Evolutionary conservation across 2,888 invertebrate genomes (phyloP).

Genomic region (Trichopoda pennipes): DNA sequence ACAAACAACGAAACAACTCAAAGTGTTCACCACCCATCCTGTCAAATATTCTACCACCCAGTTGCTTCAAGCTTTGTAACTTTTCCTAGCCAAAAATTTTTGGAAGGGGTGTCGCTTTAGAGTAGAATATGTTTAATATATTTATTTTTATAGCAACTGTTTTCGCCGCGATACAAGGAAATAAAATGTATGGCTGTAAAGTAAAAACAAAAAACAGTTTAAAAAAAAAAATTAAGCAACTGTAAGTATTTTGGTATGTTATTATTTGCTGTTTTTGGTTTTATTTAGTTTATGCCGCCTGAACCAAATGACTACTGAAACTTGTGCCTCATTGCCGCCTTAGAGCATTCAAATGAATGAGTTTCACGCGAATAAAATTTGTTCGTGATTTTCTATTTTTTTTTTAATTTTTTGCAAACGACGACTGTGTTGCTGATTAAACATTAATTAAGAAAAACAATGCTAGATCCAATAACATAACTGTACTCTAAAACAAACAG

Average conservation of each 20-base stretch:
- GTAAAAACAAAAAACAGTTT: constrained; percentile 8
- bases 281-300: constrained; percentile 52
- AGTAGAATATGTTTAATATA: constrained; percentile 44
- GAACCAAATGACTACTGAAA: constrained; percentile 44
- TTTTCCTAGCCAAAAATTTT: constrained; percentile 37
- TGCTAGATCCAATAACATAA: constrained; percentile 71
- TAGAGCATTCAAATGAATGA: constrained; percentile 46
- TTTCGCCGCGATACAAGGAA: constrained; percentile 32
- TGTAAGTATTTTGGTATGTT: constrained; percentile 61
- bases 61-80: constrained; percentile 42
- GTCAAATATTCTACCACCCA: constrained; percentile 7
- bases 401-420: constrained; percentile 55
- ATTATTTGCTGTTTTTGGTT: constrained; percentile 51
- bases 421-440: constrained; percentile 79
- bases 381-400: constrained; percentile 1
- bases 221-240: constrained; percentile 47
- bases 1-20: constrained; percentile 20
- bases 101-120: background rate
- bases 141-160: constrained; percentile 37
- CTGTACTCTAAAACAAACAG: constrained; percentile 49
- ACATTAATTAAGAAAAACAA: constrained; percentile 81
- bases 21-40: constrained; percentile 57
- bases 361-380: constrained; percentile 52
- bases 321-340: constrained; percentile 3
- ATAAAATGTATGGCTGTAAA: constrained; percentile 21